These are phyloP conservation scores for Limnephilus rhombicus DNA, from an alignment of 2,888 invertebrate species.

Conservation along the genomic window DNA sequence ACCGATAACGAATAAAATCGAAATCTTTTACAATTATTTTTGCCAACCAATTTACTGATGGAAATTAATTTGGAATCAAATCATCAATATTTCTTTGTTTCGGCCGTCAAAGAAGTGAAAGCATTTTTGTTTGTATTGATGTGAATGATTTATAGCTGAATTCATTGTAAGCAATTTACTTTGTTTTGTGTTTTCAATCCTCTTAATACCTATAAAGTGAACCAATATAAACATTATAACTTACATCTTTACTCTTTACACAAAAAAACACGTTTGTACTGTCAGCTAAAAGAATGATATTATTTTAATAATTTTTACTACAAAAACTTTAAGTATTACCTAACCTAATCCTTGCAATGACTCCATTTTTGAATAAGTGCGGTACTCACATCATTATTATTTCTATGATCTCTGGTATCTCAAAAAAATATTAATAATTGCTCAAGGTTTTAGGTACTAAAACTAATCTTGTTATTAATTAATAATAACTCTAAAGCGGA, in stretches of 20 bases:
- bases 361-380: too few relatives aligned
- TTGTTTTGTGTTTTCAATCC: neutral
- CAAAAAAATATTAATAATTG: too few relatives aligned
- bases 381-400: too few relatives aligned
- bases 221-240: neutral
- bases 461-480: too few relatives aligned
- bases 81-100: constrained; percentile 25
- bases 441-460: too few relatives aligned
- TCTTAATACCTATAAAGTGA: neutral
- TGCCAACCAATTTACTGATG: neutral
- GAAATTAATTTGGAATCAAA: constrained; percentile 15
- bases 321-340: too few relatives aligned
- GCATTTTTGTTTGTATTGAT: constrained; percentile 9
- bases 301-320: too few relatives aligned
- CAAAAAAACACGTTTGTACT: neutral
- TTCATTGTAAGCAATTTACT: neutral
- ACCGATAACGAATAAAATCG: neutral
- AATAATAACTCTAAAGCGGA: too few relatives aligned
- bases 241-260: neutral
- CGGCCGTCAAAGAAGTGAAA: constrained; percentile 13
- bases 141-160: neutral
- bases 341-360: too few relatives aligned
- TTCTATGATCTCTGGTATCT: too few relatives aligned
- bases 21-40: constrained; percentile 1
- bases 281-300: too few relatives aligned